Percentiles rank a stretch among this genome's conserved stretches.
Conservation (phyloP, 2,888 invertebrate genomes). For the Hydraecia micacea region DNA sequence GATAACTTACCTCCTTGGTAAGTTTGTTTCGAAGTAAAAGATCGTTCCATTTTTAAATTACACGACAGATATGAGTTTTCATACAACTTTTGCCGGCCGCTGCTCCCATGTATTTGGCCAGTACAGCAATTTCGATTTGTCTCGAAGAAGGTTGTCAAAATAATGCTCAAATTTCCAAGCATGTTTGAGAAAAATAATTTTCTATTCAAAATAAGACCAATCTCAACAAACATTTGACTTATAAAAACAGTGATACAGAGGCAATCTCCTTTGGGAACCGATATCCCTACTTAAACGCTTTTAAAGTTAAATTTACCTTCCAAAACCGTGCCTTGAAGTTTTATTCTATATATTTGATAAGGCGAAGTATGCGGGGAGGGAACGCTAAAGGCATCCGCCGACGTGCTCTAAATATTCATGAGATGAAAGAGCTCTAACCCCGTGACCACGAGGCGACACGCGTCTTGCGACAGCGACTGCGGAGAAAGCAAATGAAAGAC, state of each 20-base stretch:
- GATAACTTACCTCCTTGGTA: too few relatives aligned
- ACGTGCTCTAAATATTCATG: slow-evolving; percentile 73
- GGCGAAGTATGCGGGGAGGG: slow-evolving; percentile 59
- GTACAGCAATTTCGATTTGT: too few relatives aligned
- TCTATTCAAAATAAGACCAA: slow-evolving; percentile 14
- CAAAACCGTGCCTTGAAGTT: slow-evolving; percentile 53
- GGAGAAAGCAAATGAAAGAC: background rate
- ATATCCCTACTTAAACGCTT: slow-evolving; percentile 25
- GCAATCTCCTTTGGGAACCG: slow-evolving; percentile 45
- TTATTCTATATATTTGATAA: slow-evolving; percentile 65
- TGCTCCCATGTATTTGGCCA: too few relatives aligned
- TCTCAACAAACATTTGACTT: slow-evolving; percentile 13
- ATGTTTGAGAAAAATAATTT: too few relatives aligned
- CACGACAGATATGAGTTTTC: too few relatives aligned
- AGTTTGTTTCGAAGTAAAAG: too few relatives aligned
- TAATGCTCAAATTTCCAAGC: too few relatives aligned
- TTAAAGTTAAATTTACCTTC: slow-evolving; percentile 53
- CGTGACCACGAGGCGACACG: slow-evolving; percentile 7
- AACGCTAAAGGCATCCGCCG: slow-evolving; percentile 53
- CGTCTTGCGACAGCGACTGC: background rate
- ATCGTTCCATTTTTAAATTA: too few relatives aligned
- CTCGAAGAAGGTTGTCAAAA: too few relatives aligned
- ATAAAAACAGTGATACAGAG: slow-evolving; percentile 26
- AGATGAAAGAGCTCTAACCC: slow-evolving; percentile 45
- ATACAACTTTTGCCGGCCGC: too few relatives aligned